Base-by-base conservation (phyloP, 2,797 vertebrate genomes). In the Eleutherodactylus coqui region DNA sequence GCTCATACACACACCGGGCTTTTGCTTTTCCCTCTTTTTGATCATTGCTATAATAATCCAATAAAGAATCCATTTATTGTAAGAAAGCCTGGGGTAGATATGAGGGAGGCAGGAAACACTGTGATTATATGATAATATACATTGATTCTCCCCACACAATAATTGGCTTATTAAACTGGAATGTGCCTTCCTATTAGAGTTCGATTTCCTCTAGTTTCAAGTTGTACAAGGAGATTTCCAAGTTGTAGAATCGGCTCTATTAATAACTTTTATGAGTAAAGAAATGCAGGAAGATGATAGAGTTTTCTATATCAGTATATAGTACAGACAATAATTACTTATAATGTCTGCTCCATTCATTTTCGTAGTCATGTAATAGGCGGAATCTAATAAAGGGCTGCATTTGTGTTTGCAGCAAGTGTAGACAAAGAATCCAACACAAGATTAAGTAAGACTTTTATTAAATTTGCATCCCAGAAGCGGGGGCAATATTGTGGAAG, bases 241-340 rank as follows among this genome's bases (percentile, higher is more conserved):
- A n/a, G 45, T 69, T 69, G 43, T 72, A 55, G 17, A 72, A 16
- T 19, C 47, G 47, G 64, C 13, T 55, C 79, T 67, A 82, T 70
- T 72, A 82, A 82, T 51, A 72, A 3, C 24, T 70, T 82, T 82
- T 38, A 67, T 70, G 45, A 27, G 79, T 4, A 81, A 36, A 62
- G 27, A 60, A 79, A 47, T 79, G 78, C 16, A 45, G 78, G 55
- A 27, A 29, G 17, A 79, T 13, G 49, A 81, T 51, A 27, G 17
- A 36, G 24, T 69, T 81, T 81, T 81, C n/a, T 58, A 69, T 36
- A 51, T 67, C 43, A 36, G 43, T 34, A 67, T 76, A 34, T 80
- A 49, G 60, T 60, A 13, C 60, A 67, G 79, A 80, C 58, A 80
- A 67, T 67, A 24, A 70, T 70, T 70, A 70, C 43, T 69, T 69